Evolutionary conservation across 64 coral and sea anemone species (phyloP).

Genomic region (Montipora efflorescens): DNA sequence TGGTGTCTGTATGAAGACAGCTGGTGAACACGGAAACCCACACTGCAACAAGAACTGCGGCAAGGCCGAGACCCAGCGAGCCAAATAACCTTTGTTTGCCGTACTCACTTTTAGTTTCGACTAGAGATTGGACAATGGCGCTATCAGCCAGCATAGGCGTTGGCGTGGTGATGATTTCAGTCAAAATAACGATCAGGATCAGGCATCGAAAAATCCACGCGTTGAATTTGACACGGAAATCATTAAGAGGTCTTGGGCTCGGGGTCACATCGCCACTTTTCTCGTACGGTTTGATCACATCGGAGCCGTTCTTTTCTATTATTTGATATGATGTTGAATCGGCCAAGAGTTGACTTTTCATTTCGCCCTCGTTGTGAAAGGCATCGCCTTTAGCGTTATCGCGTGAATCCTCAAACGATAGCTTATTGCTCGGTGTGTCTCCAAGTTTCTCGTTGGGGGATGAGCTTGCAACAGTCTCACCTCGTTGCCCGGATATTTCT

Average conservation of each 20-base stretch:
- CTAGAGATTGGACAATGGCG: constrained; percentile 78
- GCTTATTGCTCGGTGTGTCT: not conserved
- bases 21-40: constrained; percentile 63
- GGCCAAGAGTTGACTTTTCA: not conserved
- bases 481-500: not conserved
- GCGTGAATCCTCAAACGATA: not conserved
- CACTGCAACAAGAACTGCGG: constrained; percentile 72
- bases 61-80: constrained; percentile 70
- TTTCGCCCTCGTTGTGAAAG: not conserved
- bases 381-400: not conserved
- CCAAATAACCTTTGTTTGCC: constrained; percentile 87
- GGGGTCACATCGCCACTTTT: not conserved
- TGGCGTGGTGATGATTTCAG: constrained; percentile 89
- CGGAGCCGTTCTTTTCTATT: not conserved
- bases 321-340: constrained; percentile 1
- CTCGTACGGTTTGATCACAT: constrained; percentile 24
- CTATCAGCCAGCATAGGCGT: constrained; percentile 92
- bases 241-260: constrained; percentile 25
- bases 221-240: constrained; percentile 85
- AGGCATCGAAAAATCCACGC: constrained; percentile 86
- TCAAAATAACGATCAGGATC: constrained; percentile 81
- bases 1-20: constrained; percentile 85
- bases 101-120: constrained; percentile 80
- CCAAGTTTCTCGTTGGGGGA: not conserved
- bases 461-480: not conserved